Conservation (phyloP, 2,797 vertebrate genomes). For the Benthosema pterotum region DNA sequence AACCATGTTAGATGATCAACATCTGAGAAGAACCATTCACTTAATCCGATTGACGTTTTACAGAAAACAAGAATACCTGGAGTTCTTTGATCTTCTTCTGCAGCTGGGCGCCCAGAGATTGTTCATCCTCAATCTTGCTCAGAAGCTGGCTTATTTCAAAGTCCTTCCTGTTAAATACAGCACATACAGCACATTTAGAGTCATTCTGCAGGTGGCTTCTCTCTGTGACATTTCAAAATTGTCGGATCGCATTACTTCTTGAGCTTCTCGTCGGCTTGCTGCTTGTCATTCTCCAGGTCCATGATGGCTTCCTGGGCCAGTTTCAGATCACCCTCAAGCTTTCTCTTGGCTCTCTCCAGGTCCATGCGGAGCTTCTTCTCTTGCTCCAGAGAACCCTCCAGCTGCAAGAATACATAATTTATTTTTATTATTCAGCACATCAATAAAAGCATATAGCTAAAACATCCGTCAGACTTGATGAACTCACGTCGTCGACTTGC, state of each 20-base stretch:
- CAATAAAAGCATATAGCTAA: too few relatives aligned
- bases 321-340: constrained; percentile 87
- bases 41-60: not conserved
- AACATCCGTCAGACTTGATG: not conserved
- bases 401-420: constrained; percentile 50
- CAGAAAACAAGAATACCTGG: not conserved
- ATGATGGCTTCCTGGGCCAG: constrained; percentile 83
- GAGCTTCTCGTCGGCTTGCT: constrained; percentile 84
- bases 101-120: constrained; percentile 67
- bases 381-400: constrained; percentile 85
- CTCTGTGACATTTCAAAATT: not conserved
- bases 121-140: constrained; percentile 87
- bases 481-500: constrained; percentile 87
- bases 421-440: too few relatives aligned
- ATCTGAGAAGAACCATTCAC: not conserved
- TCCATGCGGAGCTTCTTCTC: constrained; percentile 86
- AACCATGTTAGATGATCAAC: not conserved
- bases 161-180: constrained; percentile 78
- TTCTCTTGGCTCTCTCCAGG: constrained; percentile 84
- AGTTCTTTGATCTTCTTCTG: constrained; percentile 63
- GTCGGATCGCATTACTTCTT: constrained; percentile 75
- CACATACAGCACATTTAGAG: not conserved
- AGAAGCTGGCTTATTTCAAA: constrained; percentile 86
- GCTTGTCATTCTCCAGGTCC: constrained; percentile 71
- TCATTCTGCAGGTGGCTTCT: constrained; percentile 12